A percentile compares a stretch with the other conserved stretches of the same genome.
phyloP scores from a whole-genome alignment of 37 sponge, comb jelly and placozoan species.

The Trichoplax adhaerens region DNA sequence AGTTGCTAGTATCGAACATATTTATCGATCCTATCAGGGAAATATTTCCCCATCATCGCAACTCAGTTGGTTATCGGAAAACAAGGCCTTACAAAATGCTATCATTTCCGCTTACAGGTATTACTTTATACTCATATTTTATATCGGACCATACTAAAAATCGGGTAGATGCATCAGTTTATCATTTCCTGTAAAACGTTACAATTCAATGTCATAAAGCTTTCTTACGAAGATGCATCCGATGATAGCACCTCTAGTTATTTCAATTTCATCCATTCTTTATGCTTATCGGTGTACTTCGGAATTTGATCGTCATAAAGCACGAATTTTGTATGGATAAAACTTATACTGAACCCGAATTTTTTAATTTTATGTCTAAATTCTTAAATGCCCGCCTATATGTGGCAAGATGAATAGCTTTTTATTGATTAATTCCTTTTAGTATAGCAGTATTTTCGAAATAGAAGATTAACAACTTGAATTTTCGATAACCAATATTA shows the following conservation, averaged over 20 bases:
- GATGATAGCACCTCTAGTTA: too few species aligned
- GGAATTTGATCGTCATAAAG: too few species aligned
- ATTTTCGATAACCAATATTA: background rate
- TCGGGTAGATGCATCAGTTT: too few species aligned
- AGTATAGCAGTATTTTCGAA: background rate
- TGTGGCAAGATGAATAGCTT: conserved; percentile 1
- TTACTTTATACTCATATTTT: too few species aligned
- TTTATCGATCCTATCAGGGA: conserved; percentile 27
- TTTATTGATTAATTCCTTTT: background rate
- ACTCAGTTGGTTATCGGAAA: conserved; percentile 26
- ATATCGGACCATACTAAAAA: too few species aligned
- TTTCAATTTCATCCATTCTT: too few species aligned
- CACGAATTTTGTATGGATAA: background rate
- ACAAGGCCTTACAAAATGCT: conserved; percentile 13
- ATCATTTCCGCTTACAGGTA: conserved; percentile 60
- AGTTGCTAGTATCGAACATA: conserved; percentile 1
- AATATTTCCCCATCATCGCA: conserved; percentile 29
- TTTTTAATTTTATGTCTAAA: conserved; percentile 1
- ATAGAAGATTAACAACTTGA: too few species aligned
- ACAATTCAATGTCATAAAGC: too few species aligned
- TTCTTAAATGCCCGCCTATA: background rate
- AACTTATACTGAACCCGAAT: background rate
- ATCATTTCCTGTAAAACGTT: too few species aligned
- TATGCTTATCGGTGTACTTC: too few species aligned
- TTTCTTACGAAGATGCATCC: too few species aligned